Percentiles rank a stretch among this genome's conserved stretches.
phyloP scores from a whole-genome alignment of 2,888 invertebrate species.

The Emmelina monodactyla region DNA sequence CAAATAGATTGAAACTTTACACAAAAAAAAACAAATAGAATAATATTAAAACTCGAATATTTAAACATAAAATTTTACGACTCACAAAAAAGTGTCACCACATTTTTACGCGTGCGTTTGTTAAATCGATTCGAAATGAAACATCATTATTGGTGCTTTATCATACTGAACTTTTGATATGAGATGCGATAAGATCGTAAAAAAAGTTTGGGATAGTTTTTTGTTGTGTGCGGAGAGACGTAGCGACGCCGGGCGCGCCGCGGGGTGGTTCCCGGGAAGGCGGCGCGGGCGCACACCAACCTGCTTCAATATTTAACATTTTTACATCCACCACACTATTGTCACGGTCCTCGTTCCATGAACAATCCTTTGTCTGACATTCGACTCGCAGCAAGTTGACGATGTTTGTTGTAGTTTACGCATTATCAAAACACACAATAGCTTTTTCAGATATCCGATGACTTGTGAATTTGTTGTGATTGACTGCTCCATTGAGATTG shows the following conservation, averaged over 20 bases:
- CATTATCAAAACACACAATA: slow-evolving; percentile 48
- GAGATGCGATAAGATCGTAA: slow-evolving; percentile 45
- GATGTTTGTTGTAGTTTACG: slow-evolving; percentile 58
- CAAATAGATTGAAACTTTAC: background rate
- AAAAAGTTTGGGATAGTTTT: slow-evolving; percentile 43
- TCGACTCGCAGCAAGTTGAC: slow-evolving; percentile 54
- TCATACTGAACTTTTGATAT: slow-evolving; percentile 52
- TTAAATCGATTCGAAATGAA: slow-evolving; percentile 53
- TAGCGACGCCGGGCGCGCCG: slow-evolving; percentile 53
- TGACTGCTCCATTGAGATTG: slow-evolving; percentile 39
- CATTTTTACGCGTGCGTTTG: slow-evolving; percentile 35
- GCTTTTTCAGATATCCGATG: slow-evolving; percentile 57
- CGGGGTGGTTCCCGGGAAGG: slow-evolving; percentile 60
- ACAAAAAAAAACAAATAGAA: slow-evolving; percentile 1
- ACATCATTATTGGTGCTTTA: slow-evolving; percentile 65
- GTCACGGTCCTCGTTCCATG: slow-evolving; percentile 41
- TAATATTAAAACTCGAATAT: slow-evolving; percentile 8
- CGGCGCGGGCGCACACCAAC: slow-evolving; percentile 30
- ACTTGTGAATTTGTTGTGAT: slow-evolving; percentile 66
- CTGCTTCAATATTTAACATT: slow-evolving; percentile 58
- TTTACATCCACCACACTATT: slow-evolving; percentile 54
- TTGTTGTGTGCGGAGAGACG: slow-evolving; percentile 57
- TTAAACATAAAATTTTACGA: slow-evolving; percentile 13
- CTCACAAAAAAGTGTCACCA: slow-evolving; percentile 38
- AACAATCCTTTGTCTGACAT: slow-evolving; percentile 50